Percentiles rank a stretch among this genome's conserved stretches.
Conservation (phyloP, 2,797 vertebrate species). For the Rachycentron canadum region DNA sequence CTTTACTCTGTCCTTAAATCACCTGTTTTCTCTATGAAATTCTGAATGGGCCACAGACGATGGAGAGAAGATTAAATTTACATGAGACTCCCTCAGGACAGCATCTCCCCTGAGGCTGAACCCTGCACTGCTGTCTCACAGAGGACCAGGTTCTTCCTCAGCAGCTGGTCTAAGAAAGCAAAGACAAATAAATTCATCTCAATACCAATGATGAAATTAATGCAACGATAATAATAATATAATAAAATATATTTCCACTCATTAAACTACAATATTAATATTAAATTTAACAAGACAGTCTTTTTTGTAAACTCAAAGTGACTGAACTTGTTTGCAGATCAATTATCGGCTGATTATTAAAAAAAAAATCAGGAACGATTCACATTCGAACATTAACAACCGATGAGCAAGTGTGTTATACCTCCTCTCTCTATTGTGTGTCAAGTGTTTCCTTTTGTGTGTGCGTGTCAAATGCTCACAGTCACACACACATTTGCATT, state of each 20-base stretch:
- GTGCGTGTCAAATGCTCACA: not conserved
- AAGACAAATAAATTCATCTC: not conserved
- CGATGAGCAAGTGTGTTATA: conserved; percentile 1
- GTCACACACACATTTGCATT: conserved; percentile 91
- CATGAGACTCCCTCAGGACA: not conserved
- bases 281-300: no score
- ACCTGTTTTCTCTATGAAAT: not conserved
- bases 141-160: no score
- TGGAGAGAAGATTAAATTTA: not conserved
- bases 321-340: no score
- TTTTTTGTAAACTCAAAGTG: not conserved
- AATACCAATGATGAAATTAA: not conserved
- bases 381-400: no score
- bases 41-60: not conserved
- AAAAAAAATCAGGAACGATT: no score
- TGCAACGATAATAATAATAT: not conserved
- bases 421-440: conserved; percentile 23
- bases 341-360: no score
- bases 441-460: conserved; percentile 91
- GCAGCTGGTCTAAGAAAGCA: no score
- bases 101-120: not conserved
- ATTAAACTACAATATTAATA: no score
- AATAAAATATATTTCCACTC: not conserved
- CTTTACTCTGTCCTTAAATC: not conserved
- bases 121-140: no score